These are phyloP conservation scores for Thalpophila matura DNA, from an alignment of 2,888 invertebrate species.

Conservation along the genomic window DNA sequence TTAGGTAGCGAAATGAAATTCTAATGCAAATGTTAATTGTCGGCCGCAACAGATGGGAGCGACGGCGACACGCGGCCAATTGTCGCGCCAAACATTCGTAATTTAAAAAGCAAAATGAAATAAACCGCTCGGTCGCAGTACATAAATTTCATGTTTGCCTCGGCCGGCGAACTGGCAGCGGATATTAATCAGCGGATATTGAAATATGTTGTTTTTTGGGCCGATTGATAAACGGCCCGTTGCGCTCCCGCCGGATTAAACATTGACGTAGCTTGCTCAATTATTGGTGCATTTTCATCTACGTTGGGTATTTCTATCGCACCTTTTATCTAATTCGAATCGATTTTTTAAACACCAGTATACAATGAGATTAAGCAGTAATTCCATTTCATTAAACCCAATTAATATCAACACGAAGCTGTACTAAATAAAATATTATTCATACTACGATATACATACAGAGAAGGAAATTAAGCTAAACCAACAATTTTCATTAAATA, in stretches of 20 bases:
- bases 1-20: conserved; percentile 70
- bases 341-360: background rate
- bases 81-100: conserved; percentile 89
- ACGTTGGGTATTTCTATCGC: conserved; percentile 36
- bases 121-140: conserved; percentile 88
- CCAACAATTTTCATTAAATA: conserved; percentile 87
- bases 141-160: conserved; percentile 90
- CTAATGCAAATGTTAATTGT: conserved; percentile 87
- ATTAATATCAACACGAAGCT: conserved; percentile 8
- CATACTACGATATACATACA: conserved; percentile 33
- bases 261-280: conserved; percentile 85
- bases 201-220: conserved; percentile 91
- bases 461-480: conserved; percentile 78
- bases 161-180: conserved; percentile 88
- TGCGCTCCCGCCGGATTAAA: conserved; percentile 85
- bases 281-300: conserved; percentile 77
- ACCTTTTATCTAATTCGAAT: conserved; percentile 40
- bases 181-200: conserved; percentile 91
- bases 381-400: background rate
- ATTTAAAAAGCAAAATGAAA: conserved; percentile 90
- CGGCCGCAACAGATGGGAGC: conserved; percentile 87
- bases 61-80: conserved; percentile 81
- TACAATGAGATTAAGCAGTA: no score
- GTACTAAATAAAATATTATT: conserved; percentile 40
- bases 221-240: conserved; percentile 88